Evolutionary conservation across 37 sponge, comb jelly and placozoan genomes (phyloP).

Genomic region (Dysidea cf. avara): DNA sequence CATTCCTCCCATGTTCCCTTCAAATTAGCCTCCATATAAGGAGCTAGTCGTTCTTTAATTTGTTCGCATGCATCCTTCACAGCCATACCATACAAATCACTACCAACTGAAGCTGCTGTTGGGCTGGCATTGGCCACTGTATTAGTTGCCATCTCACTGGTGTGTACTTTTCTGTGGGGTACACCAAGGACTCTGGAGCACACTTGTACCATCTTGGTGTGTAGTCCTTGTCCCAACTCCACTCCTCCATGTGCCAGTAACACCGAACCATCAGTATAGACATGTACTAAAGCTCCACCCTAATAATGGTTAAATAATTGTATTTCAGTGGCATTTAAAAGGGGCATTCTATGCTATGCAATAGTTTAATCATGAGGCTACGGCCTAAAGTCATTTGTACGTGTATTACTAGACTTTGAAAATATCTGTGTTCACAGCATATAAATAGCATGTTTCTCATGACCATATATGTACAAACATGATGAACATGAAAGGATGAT

Average conservation of each 20-base stretch:
- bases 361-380: too few relatives aligned
- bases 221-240: constrained; percentile 93
- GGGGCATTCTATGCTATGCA: too few relatives aligned
- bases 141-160: constrained; percentile 71
- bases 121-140: constrained; percentile 71
- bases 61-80: constrained; percentile 82
- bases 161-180: constrained; percentile 49
- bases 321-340: too few relatives aligned
- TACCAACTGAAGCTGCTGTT: constrained; percentile 84
- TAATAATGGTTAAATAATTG: too few relatives aligned
- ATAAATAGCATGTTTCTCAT: too few relatives aligned
- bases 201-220: constrained; percentile 88
- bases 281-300: constrained; percentile 73
- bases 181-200: constrained; percentile 68
- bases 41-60: constrained; percentile 60
- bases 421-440: too few relatives aligned
- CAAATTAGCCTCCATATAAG: constrained; percentile 51
- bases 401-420: too few relatives aligned
- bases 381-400: too few relatives aligned
- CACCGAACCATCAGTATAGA: constrained; percentile 82
- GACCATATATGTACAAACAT: too few relatives aligned
- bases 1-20: constrained; percentile 73
- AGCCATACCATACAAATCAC: constrained; percentile 88
- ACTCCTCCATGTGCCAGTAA: constrained; percentile 84
- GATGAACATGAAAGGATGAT: too few relatives aligned